phyloP scores from a whole-genome alignment of 92 coral and sea anemone genomes.

The Virgularia gustaviana region DNA sequence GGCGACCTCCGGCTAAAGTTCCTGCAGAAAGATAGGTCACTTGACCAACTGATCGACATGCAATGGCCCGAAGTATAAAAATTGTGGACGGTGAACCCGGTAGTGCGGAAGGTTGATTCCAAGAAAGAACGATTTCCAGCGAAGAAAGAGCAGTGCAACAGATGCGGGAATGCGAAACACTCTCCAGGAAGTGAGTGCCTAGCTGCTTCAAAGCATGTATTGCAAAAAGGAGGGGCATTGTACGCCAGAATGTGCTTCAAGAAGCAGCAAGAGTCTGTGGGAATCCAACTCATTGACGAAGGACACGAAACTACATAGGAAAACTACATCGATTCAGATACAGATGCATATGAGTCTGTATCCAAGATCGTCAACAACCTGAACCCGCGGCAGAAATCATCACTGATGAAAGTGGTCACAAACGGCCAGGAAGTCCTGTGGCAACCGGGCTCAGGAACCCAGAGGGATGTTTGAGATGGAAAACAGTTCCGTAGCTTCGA shows the following conservation, averaged over 20 bases:
- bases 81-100: background rate
- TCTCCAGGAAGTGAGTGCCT: background rate
- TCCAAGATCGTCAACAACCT: slow-evolving; percentile 1
- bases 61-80: slow-evolving; percentile 10
- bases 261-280: background rate
- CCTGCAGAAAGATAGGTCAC: slow-evolving; percentile 9
- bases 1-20: background rate
- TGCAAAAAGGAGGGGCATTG: slow-evolving; percentile 36
- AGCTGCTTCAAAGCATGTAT: background rate
- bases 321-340: background rate
- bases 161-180: background rate
- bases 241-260: slow-evolving; percentile 47
- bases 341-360: slow-evolving; percentile 1
- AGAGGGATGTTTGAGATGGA: slow-evolving; percentile 16
- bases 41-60: slow-evolving; percentile 1
- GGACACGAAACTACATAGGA: background rate
- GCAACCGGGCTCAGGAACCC: slow-evolving; percentile 29
- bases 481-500: background rate
- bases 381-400: slow-evolving; percentile 3
- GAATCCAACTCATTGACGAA: background rate
- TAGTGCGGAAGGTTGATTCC: background rate
- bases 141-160: background rate
- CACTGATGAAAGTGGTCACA: background rate
- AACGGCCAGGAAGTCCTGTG: background rate
- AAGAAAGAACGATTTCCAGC: background rate